These are phyloP conservation scores for Drosophila dunni DNA, from an alignment of 1,140 invertebrate species.

Conservation along the genomic window DNA sequence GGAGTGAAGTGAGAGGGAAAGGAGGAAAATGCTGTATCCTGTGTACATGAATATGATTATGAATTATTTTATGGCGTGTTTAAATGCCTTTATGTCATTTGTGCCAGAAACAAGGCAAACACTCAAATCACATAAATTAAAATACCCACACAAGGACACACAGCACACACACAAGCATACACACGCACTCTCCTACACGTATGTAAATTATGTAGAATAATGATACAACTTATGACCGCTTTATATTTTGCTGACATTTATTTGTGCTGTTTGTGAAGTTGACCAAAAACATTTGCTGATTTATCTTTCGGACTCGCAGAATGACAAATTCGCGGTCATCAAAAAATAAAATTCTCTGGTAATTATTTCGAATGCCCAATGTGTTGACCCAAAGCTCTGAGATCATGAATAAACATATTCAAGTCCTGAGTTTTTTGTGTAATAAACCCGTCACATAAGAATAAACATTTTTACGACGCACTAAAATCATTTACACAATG, in stretches of 20 bases:
- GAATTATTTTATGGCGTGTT: conserved; percentile 83
- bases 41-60: conserved; percentile 69
- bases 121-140: conserved; percentile 76
- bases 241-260: conserved; percentile 72
- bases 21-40: conserved; percentile 55
- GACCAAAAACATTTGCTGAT: conserved; percentile 52
- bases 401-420: conserved; percentile 56
- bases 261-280: conserved; percentile 41
- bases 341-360: conserved; percentile 46
- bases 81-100: conserved; percentile 79
- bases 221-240: conserved; percentile 71
- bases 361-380: conserved; percentile 59
- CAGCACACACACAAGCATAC: conserved; percentile 29
- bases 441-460: conserved; percentile 49
- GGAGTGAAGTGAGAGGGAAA: conserved; percentile 23
- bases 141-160: conserved; percentile 45
- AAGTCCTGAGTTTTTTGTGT: conserved; percentile 7
- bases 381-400: conserved; percentile 43
- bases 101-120: conserved; percentile 66
- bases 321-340: conserved; percentile 49
- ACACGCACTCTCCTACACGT: conserved; percentile 32
- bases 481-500: conserved; percentile 67
- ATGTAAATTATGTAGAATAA: conserved; percentile 62
- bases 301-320: conserved; percentile 40
- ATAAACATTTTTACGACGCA: conserved; percentile 63